Base-by-base conservation (phyloP, 2,113 vertebrate species). In the Pontoporia blainvillei region DNA sequence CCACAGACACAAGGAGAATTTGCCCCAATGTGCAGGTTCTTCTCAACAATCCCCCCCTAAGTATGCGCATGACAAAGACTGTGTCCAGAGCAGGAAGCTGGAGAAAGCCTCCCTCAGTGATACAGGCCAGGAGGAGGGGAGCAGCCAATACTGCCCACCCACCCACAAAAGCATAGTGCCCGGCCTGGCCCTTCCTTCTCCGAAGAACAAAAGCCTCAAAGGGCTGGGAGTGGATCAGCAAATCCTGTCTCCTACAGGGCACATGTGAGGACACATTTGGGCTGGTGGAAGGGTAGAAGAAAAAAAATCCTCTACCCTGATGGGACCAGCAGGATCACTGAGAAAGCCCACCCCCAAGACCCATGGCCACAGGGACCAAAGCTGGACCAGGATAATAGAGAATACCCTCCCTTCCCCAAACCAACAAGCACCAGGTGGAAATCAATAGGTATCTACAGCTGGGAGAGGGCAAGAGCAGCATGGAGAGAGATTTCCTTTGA, bases 61-160 rank as follows among this genome's bases (percentile, higher is more conserved):
- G 23, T 17, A 1, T 29, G n/a, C n/a, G 20, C 92, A 27, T 2
- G 23, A 79, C 44, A 41, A 25, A 93, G 44, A 59, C 49, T 21
- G 39, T 2, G 41, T 20, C 25, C 34, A n/a, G 64, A 57, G 57
- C 41, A 81, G 41, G 36, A 71, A 39, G 57, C 34, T 14, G 21
- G 17, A 21, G 59, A 34, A 21, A 36, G 72, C 59, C 57, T n/a
- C 49, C 59, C 39, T 52, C 41, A 20, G 18, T 1, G 41, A n/a
- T 27, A 36, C 3, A 36, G 44, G n/a, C 52, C 31, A 46, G 25
- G n/a, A 49, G 59, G 46, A 66, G 69, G 17, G 34, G n/a, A 49
- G 23, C 23, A 44, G n/a, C 25, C 39, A 15, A 8, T 4, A 8
- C 10, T 8, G 41, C n/a, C 1, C 8, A 5, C 46, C 46, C 1